Base-by-base conservation (phyloP, 2,797 vertebrate genomes). In the Xerus rutilus region DNA sequence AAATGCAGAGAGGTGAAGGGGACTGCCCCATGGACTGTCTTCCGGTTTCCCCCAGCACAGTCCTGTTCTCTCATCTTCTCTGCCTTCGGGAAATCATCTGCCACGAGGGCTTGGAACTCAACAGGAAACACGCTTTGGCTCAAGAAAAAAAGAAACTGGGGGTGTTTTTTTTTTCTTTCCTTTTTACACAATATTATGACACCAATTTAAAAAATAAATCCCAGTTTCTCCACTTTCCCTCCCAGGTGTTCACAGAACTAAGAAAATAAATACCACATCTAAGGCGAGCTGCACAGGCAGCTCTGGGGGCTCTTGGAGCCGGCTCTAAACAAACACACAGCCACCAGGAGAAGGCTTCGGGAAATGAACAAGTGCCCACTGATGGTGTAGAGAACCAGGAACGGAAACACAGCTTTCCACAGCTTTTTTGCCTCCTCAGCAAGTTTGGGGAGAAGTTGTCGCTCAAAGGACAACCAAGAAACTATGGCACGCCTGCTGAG, bases 201-300 rank as follows among this genome's bases (percentile, higher is more conserved):
- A 97, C 89, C 73, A 43, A 93, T 91, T 96, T 95, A 91, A 97
- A 97, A 98, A 98, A 97, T 96, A 96, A 93, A 96, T 73, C 93
- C 90, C 78, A 69, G 74, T 79, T 96, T 97, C 67, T 87, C 25
- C 0, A 69, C 95, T 96, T 97, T 95, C 91, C 91, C 91, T 89
- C 92, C 97, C 96, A 93, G 89, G 88, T 96, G 93, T 98, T 97
- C 96, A 86, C 73, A 47, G 93, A 95, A 92, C 94, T 97, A 97
- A 94, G 97, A 96, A 97, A 98, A 98, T 98, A 98, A 98, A 98
- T 97, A 98, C 97, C 97, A 91, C 95, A 97, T 98, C 96, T 96
- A 92, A 96, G 85, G 87, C 20, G 88, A 21, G 65, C 89, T 79
- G 59, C 23, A 30, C 65, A 72, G 79, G 79, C 92, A 88, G 94